phyloP scores from a whole-genome alignment of 2,797 vertebrate species.

The Gobionotothen gibberifrons region DNA sequence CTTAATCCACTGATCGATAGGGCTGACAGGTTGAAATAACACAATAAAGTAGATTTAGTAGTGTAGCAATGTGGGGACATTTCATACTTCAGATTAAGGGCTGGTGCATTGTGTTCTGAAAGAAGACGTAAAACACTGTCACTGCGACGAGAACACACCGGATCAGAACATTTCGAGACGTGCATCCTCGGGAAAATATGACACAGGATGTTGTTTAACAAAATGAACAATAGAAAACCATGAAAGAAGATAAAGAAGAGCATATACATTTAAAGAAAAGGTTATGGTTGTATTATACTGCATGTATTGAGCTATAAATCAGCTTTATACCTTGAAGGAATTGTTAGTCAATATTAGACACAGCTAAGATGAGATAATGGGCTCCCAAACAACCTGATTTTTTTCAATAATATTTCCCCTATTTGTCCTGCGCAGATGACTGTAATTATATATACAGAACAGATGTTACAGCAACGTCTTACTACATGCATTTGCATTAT shows the following conservation, averaged over 20 bases:
- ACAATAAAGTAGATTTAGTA: conserved; percentile 82
- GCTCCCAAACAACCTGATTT: neutral
- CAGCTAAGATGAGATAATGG: conserved; percentile 4
- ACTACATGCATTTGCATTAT: conserved; percentile 43
- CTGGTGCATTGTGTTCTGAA: conserved; percentile 39
- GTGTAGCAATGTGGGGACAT: conserved; percentile 58
- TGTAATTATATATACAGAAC: conserved; percentile 39
- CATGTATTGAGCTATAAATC: neutral
- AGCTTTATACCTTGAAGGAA: neutral
- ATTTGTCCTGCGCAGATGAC: conserved; percentile 29
- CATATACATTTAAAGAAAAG: neutral
- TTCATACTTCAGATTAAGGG: conserved; percentile 70
- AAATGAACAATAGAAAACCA: neutral
- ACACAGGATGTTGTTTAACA: neutral
- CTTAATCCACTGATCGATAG: conserved; percentile 83
- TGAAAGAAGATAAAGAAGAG: neutral
- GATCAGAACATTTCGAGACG: neutral
- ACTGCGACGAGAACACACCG: conserved; percentile 27
- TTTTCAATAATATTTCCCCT: conserved; percentile 2
- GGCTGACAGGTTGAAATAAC: conserved; percentile 82
- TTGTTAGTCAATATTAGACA: neutral
- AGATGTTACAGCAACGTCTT: conserved; percentile 41
- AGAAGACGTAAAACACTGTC: conserved; percentile 47
- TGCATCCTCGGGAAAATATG: neutral
- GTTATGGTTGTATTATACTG: neutral